Conservation (phyloP, 53 echinoderm and acorn worm genomes). For the Zoroaster sp. region DNA sequence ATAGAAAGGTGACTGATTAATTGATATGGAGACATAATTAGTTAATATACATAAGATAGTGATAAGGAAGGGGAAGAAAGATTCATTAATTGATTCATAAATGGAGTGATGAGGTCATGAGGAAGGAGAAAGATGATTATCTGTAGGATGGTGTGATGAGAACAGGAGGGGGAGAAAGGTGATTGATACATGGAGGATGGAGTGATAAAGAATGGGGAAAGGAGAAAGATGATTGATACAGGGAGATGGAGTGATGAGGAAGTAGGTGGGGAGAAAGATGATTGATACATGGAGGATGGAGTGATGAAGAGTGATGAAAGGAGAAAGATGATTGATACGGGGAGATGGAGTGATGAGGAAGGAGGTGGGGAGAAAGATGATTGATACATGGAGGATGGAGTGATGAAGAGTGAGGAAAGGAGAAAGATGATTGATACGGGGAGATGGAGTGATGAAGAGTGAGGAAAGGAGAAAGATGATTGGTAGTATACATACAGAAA, state of each 20-base stretch:
- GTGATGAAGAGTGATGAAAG: no score
- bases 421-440: no score
- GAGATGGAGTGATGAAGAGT: background rate
- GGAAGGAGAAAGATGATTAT: background rate
- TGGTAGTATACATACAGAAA: background rate
- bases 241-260: background rate
- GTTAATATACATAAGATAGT: no score
- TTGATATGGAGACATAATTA: no score
- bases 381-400: background rate
- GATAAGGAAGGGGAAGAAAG: no score
- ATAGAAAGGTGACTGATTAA: no score
- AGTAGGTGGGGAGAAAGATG: background rate
- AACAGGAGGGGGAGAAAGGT: background rate
- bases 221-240: background rate
- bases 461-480: background rate
- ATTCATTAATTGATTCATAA: no score
- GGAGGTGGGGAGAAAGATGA: background rate
- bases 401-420: no score
- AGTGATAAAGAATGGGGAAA: no score
- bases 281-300: background rate
- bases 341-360: background rate
- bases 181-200: no score
- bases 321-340: no score
- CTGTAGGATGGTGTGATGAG: background rate
- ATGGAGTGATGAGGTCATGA: no score